Conservation (phyloP, 2,113 vertebrate genomes). For the Mystacornis crossleyi region DNA sequence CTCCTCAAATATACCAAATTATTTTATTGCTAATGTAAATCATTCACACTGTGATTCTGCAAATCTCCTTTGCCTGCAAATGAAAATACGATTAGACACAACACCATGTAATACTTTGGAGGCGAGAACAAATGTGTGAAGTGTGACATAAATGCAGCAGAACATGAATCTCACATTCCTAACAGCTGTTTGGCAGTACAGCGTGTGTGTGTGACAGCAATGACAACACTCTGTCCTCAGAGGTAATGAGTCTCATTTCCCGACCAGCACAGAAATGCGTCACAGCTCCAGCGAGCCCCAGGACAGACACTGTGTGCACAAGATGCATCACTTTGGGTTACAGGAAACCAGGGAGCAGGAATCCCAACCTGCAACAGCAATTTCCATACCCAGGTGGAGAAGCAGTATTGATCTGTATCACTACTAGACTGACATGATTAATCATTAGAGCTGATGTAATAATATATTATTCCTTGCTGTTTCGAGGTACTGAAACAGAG, state of each 20-base stretch:
- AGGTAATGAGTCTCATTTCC: neutral
- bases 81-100: conserved; percentile 38
- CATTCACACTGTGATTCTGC: neutral
- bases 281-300: neutral
- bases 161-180: neutral
- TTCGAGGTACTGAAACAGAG: neutral
- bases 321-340: neutral
- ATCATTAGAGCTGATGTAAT: neutral
- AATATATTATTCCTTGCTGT: neutral
- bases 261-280: neutral
- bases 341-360: neutral
- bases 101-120: neutral
- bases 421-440: neutral
- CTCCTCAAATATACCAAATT: neutral
- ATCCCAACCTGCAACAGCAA: neutral
- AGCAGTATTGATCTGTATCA: neutral
- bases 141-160: conserved; percentile 56
- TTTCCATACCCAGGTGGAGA: neutral
- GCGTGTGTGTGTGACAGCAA: conserved; percentile 1
- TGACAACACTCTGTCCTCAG: neutral
- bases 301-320: neutral
- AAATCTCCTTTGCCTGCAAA: neutral
- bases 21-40: neutral
- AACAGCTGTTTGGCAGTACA: conserved; percentile 48
- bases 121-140: conserved; percentile 24